Conservation (phyloP, 2,888 invertebrate genomes). For the Tiliacea aurago region DNA sequence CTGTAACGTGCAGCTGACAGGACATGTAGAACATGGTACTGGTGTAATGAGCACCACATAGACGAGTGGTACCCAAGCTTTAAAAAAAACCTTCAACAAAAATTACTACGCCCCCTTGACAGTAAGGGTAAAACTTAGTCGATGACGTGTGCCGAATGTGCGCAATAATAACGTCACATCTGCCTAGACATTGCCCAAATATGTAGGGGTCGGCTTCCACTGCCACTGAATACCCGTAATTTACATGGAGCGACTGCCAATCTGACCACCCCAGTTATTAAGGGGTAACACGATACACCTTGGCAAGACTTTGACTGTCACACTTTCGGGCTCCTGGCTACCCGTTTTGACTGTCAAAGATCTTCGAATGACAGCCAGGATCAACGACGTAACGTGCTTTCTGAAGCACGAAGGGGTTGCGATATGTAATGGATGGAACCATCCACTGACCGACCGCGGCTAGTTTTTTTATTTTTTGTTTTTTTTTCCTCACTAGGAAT, state of each 20-base stretch:
- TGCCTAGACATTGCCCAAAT: neutral
- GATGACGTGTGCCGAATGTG: neutral
- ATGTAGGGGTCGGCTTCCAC: neutral
- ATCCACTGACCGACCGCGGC: neutral
- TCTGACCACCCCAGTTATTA: neutral
- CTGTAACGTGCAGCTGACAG: no score
- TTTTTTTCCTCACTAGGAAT: no score
- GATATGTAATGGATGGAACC: neutral
- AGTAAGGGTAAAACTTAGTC: neutral
- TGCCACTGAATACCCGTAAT: neutral
- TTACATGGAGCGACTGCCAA: no score
- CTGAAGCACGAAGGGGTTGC: no score
- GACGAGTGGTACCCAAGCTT: neutral
- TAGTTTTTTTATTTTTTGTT: no score
- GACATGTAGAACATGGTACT: no score
- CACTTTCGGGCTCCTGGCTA: neutral
- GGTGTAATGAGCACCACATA: neutral
- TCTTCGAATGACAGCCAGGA: neutral
- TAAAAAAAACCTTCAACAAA: no score
- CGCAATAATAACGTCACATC: neutral
- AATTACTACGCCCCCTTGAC: no score
- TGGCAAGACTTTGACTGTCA: neutral
- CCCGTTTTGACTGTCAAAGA: neutral
- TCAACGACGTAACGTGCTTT: neutral
- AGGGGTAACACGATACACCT: neutral